A percentile compares a stretch with the other conserved stretches of the same genome.
Evolutionary conservation across 2,888 invertebrate species (phyloP).

Genomic region (Andrena haemorrhoa): DNA sequence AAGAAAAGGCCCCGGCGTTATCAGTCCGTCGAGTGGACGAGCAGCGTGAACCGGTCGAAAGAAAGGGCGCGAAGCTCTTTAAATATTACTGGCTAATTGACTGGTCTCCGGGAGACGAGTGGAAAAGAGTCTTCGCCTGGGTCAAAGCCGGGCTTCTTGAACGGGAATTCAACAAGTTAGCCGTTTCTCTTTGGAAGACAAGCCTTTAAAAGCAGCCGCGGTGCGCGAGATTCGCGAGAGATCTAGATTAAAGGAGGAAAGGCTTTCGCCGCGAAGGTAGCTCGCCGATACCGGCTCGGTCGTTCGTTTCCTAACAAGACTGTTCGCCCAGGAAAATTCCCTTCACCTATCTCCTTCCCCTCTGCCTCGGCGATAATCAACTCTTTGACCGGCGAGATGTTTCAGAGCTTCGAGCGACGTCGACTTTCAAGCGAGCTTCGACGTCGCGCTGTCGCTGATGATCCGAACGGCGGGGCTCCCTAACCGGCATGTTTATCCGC

Average conservation of each 20-base stretch:
- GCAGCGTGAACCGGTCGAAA: background rate
- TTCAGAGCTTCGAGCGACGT: background rate
- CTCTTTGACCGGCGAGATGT: constrained; percentile 12
- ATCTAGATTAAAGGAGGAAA: constrained; percentile 62
- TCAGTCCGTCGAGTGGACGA: constrained; percentile 3
- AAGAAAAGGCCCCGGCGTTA: background rate
- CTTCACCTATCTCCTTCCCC: constrained; percentile 31
- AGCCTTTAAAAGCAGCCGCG: constrained; percentile 30
- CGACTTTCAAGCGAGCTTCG: background rate
- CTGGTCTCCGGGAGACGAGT: constrained; percentile 1
- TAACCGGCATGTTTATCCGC: background rate
- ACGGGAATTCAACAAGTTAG: constrained; percentile 63
- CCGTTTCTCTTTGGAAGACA: constrained; percentile 50
- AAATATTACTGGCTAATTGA: constrained; percentile 53
- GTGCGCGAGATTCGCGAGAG: constrained; percentile 43
- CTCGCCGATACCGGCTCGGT: constrained; percentile 17
- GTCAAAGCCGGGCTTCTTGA: constrained; percentile 33
- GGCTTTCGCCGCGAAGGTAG: constrained; percentile 19
- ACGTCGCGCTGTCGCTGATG: background rate
- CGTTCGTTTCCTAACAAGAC: constrained; percentile 3
- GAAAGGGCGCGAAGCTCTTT: constrained; percentile 16
- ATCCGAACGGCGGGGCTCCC: background rate
- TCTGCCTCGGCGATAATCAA: constrained; percentile 19
- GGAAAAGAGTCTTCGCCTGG: constrained; percentile 7
- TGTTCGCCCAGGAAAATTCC: constrained; percentile 32